Percentiles rank a stretch among this genome's conserved stretches.
These are phyloP conservation scores for Vidua chalybeata DNA, from an alignment of 2,113 vertebrate species.

Conservation along the genomic window DNA sequence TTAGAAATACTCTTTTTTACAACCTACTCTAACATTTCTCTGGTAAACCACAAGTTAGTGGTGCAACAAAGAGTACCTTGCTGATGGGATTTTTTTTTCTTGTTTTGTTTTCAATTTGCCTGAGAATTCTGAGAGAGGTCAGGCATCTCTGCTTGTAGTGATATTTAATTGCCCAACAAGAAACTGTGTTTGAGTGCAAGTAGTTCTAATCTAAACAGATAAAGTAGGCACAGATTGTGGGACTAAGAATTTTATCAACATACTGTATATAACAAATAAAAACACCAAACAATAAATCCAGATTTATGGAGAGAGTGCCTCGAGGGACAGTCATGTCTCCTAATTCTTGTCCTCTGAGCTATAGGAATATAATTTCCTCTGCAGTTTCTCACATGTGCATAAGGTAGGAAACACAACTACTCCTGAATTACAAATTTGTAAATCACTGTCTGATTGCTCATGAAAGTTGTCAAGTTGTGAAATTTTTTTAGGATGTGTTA, in stretches of 20 bases:
- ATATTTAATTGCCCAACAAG: background rate
- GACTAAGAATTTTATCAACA: background rate
- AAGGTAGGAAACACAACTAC: background rate
- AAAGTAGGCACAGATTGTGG: background rate
- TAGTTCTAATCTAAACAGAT: background rate
- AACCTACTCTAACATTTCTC: background rate
- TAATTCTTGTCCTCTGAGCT: background rate
- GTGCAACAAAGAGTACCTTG: background rate
- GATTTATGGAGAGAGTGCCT: background rate
- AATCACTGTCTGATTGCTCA: background rate
- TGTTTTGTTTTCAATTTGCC: background rate
- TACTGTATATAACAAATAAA: background rate
- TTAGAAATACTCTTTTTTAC: background rate
- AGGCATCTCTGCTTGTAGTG: background rate
- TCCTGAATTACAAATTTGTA: background rate
- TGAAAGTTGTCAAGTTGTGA: background rate
- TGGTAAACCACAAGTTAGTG: background rate
- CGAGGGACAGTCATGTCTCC: background rate
- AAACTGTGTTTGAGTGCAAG: background rate
- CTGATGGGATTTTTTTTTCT: background rate
- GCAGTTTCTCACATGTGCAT: background rate
- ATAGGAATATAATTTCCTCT: background rate
- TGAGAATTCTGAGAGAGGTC: background rate
- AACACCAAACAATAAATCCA: background rate
- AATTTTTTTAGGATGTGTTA: background rate